Percentiles rank a stretch among this genome's conserved stretches.
Conservation (phyloP, 2,113 vertebrate species). For the Apodemus sylvaticus region DNA sequence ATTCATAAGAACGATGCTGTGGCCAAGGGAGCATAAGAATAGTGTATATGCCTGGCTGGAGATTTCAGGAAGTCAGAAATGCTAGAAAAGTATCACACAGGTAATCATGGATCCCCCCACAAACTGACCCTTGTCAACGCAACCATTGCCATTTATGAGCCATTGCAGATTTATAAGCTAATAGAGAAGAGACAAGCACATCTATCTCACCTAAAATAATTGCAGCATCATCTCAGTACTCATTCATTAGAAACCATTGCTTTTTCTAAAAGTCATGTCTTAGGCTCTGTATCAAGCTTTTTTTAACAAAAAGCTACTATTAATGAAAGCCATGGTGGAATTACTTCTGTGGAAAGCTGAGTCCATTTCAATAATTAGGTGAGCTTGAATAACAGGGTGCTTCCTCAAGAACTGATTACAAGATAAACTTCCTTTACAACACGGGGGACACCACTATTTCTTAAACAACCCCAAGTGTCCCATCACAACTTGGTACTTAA, state of each 20-base stretch:
- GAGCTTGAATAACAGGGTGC: not conserved
- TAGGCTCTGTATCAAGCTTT: not conserved
- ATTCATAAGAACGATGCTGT: slow-evolving; percentile 70
- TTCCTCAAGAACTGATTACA: not conserved
- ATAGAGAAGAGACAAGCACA: not conserved
- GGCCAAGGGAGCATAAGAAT: slow-evolving; percentile 62
- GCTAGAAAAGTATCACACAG: not conserved
- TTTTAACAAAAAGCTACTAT: slow-evolving; percentile 11
- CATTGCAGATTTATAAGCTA: not conserved
- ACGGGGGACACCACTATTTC: not conserved
- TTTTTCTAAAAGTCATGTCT: not conserved
- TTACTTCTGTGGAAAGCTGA: not conserved
- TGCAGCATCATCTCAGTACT: not conserved
- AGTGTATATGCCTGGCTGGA: not conserved
- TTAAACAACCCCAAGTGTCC: not conserved
- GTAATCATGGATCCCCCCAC: not conserved
- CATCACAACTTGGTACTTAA: not conserved
- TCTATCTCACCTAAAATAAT: not conserved
- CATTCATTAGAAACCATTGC: not conserved
- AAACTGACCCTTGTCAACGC: not conserved
- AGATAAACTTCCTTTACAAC: not conserved
- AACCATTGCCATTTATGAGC: not conserved
- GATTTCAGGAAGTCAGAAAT: slow-evolving; percentile 33
- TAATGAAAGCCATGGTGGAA: not conserved
- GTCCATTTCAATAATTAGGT: not conserved